Conservation (phyloP, 2,888 invertebrate species). For the Drosophila anceps region DNA sequence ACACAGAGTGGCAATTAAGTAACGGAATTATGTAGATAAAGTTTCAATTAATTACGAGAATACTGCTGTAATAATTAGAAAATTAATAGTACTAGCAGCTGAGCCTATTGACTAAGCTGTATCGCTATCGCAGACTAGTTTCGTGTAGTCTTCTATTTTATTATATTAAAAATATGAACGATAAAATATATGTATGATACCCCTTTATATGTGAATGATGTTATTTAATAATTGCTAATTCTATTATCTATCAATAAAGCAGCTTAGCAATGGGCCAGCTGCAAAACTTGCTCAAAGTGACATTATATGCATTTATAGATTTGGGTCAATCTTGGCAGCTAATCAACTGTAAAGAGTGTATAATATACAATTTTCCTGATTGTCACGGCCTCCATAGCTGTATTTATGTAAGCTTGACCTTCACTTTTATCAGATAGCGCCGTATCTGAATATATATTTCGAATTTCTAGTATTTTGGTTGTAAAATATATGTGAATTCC, state of each 20-base stretch:
- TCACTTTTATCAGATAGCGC: neutral
- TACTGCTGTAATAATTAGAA: neutral
- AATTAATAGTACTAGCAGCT: neutral
- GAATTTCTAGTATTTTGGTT: neutral
- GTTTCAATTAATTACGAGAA: neutral
- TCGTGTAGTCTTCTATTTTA: neutral
- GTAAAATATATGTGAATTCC: neutral
- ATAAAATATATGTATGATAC: neutral
- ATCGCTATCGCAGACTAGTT: too few species aligned
- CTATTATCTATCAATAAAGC: neutral
- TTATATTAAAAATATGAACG: neutral
- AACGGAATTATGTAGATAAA: too few species aligned
- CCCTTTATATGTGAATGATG: too few species aligned
- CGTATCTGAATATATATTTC: neutral
- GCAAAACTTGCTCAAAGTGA: neutral
- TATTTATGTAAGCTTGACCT: neutral
- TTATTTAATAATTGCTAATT: neutral
- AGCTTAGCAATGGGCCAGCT: neutral
- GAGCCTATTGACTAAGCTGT: neutral
- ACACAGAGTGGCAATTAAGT: neutral
- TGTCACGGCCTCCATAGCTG: neutral
- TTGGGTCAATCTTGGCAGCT: too few species aligned
- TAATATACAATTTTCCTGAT: neutral
- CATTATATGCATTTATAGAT: neutral
- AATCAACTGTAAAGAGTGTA: neutral